Conservation (phyloP, 2,113 vertebrate species). For the Girardinichthys multiradiatus region DNA sequence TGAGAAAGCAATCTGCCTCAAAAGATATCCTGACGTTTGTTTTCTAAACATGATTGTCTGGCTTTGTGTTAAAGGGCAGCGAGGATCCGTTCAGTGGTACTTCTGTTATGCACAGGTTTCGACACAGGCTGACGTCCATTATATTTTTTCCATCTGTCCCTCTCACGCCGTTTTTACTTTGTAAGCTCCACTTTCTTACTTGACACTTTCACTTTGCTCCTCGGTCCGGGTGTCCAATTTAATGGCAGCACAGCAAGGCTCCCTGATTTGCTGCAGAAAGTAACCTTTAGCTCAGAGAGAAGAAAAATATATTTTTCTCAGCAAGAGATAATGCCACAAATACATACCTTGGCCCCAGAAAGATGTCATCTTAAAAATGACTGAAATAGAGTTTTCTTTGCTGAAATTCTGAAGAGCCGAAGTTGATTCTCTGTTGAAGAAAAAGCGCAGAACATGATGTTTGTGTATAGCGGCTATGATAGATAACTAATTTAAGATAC, state of each 20-base stretch:
- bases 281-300: conserved; percentile 56
- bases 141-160: conserved; percentile 25
- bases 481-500: not conserved
- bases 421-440: conserved; percentile 12
- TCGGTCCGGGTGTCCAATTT: conserved; percentile 30
- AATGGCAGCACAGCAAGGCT: conserved; percentile 51
- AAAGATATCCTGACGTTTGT: conserved; percentile 59
- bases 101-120: conserved; percentile 23
- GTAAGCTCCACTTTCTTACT: conserved; percentile 30
- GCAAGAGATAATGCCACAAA: conserved; percentile 29
- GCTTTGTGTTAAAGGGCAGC: conserved; percentile 36
- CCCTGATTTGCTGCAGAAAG: conserved; percentile 37
- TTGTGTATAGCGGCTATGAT: conserved; percentile 7
- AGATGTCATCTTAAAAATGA: conserved; percentile 14
- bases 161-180: conserved; percentile 54
- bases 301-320: conserved; percentile 46
- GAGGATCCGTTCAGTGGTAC: conserved; percentile 22
- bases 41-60: conserved; percentile 57
- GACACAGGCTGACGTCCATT: conserved; percentile 35
- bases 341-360: conserved; percentile 15
- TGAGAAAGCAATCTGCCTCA: conserved; percentile 52
- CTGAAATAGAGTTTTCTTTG: conserved; percentile 33
- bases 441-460: conserved; percentile 9
- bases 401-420: conserved; percentile 22
- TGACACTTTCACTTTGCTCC: conserved; percentile 40